phyloP scores from a whole-genome alignment of 2,888 invertebrate genomes.

The Drosophila mayaguana region DNA sequence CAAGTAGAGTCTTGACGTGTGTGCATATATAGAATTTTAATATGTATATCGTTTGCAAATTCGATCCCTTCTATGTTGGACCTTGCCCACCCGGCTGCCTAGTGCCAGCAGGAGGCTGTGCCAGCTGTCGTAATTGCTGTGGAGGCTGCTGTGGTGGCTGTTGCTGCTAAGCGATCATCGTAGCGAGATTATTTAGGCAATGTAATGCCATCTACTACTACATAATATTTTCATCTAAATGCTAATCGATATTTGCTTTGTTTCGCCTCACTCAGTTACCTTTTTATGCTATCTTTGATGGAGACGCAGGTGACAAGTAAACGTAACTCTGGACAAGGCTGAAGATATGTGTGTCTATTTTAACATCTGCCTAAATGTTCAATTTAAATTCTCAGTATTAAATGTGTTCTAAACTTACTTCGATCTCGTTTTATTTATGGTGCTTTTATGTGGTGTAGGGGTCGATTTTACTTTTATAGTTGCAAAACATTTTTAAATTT shows the following conservation, averaged over 20 bases:
- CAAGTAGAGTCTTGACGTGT: not conserved
- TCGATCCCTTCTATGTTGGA: constrained; percentile 66
- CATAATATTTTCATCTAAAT: not conserved
- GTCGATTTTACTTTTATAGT: too few species aligned
- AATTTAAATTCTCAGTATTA: not conserved
- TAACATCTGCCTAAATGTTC: constrained; percentile 8
- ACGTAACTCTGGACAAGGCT: not conserved
- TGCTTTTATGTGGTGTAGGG: too few species aligned
- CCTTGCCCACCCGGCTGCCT: constrained; percentile 64
- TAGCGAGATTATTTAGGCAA: not conserved
- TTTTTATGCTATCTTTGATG: not conserved
- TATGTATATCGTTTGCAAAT: constrained; percentile 61
- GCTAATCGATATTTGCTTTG: not conserved
- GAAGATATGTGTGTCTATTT: constrained; percentile 17
- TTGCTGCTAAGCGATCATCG: not conserved
- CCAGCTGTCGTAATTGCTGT: constrained; percentile 31
- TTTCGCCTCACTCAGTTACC: not conserved
- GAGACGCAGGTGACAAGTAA: not conserved
- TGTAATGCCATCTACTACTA: not conserved
- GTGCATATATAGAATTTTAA: not conserved
- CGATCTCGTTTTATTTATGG: not conserved
- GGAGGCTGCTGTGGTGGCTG: constrained; percentile 17
- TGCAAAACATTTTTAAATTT: too few species aligned
- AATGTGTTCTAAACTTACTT: not conserved
- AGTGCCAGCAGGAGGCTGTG: constrained; percentile 33